Conservation (phyloP, 2,113 vertebrate species). For the Amazona vittata region DNA sequence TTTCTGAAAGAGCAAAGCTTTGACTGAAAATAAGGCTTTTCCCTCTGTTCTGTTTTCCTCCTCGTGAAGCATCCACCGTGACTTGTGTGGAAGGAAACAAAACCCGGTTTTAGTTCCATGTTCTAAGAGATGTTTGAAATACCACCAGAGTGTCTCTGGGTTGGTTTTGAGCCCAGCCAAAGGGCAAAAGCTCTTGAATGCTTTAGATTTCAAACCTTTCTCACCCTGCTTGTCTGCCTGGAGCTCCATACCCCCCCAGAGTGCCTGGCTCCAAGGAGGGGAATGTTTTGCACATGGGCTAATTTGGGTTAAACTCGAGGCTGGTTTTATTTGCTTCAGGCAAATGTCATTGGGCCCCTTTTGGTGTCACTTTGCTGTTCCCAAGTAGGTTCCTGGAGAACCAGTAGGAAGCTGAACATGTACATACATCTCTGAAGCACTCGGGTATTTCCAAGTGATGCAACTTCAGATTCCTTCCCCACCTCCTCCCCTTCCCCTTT, state of each 20-base stretch:
- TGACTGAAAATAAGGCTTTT: neutral
- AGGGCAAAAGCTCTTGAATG: conserved; percentile 13
- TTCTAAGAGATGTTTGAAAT: conserved; percentile 10
- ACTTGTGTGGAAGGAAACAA: neutral
- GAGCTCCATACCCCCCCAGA: neutral
- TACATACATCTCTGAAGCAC: conserved; percentile 15
- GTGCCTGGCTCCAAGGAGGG: neutral
- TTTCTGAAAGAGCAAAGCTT: neutral
- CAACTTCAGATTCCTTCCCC: conserved; percentile 48
- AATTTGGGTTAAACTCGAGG: conserved; percentile 18
- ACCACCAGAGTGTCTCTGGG: neutral
- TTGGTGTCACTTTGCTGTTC: conserved; percentile 42
- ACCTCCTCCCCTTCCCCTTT: neutral
- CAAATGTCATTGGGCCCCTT: conserved; percentile 13
- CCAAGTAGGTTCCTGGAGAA: neutral
- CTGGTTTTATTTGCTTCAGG: conserved; percentile 19
- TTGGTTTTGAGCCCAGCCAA: conserved; percentile 20
- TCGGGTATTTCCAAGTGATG: conserved; percentile 64
- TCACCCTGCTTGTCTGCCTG: neutral
- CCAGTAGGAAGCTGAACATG: conserved; percentile 18
- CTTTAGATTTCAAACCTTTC: conserved; percentile 6
- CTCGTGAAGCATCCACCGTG: neutral
- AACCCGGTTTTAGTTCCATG: neutral
- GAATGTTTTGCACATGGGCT: neutral
- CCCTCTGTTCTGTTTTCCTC: neutral